Conservation (phyloP, 1,140 invertebrate genomes). For the Acromyrmex charruanus region DNA sequence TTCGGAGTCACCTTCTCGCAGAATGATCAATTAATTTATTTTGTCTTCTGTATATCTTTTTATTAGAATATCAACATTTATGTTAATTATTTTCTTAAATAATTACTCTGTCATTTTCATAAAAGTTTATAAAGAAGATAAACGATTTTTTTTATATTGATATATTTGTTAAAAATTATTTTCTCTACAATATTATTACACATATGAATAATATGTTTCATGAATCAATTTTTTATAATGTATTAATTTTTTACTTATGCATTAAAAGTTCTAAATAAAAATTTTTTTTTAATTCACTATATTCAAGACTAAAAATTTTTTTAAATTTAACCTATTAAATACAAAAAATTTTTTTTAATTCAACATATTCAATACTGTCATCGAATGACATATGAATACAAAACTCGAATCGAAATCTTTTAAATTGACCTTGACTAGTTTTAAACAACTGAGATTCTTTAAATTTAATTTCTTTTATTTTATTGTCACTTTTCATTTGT, state of each 20-base stretch:
- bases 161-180: background rate
- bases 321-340: too few relatives aligned
- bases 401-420: background rate
- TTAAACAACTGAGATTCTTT: background rate
- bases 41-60: background rate
- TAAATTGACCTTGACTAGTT: background rate
- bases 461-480: background rate
- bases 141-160: background rate
- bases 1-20: background rate
- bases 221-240: background rate
- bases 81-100: constrained; percentile 14
- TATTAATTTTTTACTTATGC: background rate
- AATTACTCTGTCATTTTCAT: background rate
- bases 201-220: background rate
- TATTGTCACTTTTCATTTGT: background rate
- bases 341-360: background rate
- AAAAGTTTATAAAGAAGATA: background rate
- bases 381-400: background rate
- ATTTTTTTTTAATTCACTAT: background rate
- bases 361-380: background rate
- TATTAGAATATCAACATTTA: background rate
- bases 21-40: constrained; percentile 1
- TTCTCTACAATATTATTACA: background rate
- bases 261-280: too few relatives aligned
- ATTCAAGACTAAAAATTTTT: background rate